These are phyloP conservation scores for Cantharis rustica DNA, from an alignment of 2,888 invertebrate species.

Conservation along the genomic window DNA sequence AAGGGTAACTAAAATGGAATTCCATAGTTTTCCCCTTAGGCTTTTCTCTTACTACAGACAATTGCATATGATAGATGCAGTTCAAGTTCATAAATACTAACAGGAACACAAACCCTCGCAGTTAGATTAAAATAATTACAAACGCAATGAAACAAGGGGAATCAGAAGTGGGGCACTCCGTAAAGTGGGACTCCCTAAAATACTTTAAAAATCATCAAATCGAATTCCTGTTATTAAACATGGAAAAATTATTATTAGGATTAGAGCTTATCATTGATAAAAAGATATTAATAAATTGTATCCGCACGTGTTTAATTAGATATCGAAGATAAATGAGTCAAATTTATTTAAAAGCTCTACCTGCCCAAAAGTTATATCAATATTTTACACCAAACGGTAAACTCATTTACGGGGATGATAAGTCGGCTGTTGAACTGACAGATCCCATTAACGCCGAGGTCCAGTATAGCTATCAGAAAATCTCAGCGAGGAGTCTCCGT, in stretches of 20 bases:
- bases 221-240: slow-evolving; percentile 9
- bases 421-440: slow-evolving; percentile 46
- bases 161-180: slow-evolving; percentile 43
- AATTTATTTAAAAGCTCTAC: slow-evolving; percentile 1
- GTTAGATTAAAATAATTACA: slow-evolving; percentile 51
- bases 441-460: slow-evolving; percentile 50
- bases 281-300: slow-evolving; percentile 11
- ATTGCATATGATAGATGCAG: slow-evolving; percentile 46
- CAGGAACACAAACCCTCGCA: slow-evolving; percentile 37
- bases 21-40: slow-evolving; percentile 12
- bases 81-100: slow-evolving; percentile 44
- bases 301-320: slow-evolving; percentile 10
- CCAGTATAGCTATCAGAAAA: slow-evolving; percentile 40
- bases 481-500: slow-evolving; percentile 37
- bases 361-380: slow-evolving; percentile 34
- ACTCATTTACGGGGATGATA: slow-evolving; percentile 42
- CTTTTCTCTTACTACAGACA: slow-evolving; percentile 30
- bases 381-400: slow-evolving; percentile 47
- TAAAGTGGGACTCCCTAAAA: slow-evolving; percentile 5
- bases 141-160: slow-evolving; percentile 51
- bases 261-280: slow-evolving; percentile 17
- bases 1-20: slow-evolving; percentile 10
- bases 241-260: slow-evolving; percentile 9
- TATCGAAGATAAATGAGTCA: not conserved
- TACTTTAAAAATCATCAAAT: not conserved